These are phyloP conservation scores for Ailuropoda melanoleuca DNA, from an alignment of 2,113 vertebrate species.

Conservation along the genomic window DNA sequence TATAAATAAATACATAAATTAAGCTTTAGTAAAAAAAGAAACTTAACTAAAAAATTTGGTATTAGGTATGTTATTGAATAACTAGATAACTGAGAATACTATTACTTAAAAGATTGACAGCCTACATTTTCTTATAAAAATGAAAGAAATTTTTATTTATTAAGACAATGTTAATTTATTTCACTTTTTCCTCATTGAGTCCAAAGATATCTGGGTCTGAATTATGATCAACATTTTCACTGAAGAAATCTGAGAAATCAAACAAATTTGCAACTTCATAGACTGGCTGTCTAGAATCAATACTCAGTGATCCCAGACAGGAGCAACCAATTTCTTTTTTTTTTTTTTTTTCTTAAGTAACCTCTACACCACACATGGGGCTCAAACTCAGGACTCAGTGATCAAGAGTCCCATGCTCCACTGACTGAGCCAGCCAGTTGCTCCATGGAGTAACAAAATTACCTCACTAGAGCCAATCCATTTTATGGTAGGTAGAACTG, in stretches of 20 bases:
- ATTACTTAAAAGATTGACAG: background rate
- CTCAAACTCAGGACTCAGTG: background rate
- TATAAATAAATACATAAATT: background rate
- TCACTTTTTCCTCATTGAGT: background rate
- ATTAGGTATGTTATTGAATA: background rate
- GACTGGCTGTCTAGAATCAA: conserved; percentile 19
- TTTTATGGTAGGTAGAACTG: conserved; percentile 23
- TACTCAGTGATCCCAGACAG: conserved; percentile 2
- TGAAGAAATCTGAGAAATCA: conserved; percentile 13
- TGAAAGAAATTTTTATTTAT: background rate
- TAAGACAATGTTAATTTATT: background rate
- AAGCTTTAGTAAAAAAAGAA: background rate
- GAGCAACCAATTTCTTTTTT: background rate
- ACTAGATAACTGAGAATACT: background rate
- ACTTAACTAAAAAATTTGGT: background rate
- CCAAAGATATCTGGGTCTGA: background rate
- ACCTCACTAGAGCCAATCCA: background rate
- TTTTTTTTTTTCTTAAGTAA: background rate
- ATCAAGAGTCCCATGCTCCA: background rate
- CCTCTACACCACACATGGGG: background rate
- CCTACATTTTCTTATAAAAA: background rate
- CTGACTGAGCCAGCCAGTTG: background rate
- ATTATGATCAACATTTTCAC: background rate
- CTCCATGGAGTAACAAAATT: conserved; percentile 3
- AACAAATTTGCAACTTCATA: background rate